Evolutionary conservation across 2,113 vertebrate genomes (phyloP).

Genomic region (Ardeotis arabs): DNA sequence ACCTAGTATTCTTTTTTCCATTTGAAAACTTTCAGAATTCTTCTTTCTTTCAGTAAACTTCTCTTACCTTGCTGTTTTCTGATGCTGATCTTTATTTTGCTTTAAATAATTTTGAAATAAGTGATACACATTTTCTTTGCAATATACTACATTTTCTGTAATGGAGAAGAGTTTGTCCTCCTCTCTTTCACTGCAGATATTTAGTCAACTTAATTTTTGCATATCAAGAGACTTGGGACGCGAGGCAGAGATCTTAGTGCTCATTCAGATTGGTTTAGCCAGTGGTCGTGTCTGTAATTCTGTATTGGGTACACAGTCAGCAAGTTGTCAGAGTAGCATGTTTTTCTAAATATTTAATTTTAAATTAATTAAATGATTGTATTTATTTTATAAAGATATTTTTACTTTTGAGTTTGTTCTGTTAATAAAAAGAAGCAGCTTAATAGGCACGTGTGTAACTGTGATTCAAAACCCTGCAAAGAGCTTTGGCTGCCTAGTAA

Average conservation of each 20-base stretch:
- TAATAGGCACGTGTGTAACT: not conserved
- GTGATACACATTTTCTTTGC: not conserved
- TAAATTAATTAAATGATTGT: not conserved
- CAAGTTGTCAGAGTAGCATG: not conserved
- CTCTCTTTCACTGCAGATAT: not conserved
- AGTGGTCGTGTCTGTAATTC: not conserved
- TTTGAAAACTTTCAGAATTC: not conserved
- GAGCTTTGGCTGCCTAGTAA: not conserved
- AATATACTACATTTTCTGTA: not conserved
- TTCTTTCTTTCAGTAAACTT: not conserved
- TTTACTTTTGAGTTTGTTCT: not conserved
- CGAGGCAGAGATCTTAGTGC: not conserved
- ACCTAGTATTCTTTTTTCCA: not conserved
- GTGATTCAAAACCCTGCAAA: not conserved
- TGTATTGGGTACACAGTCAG: not conserved
- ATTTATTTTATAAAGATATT: constrained; percentile 1
- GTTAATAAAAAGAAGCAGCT: not conserved
- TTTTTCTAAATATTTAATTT: not conserved
- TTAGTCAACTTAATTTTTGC: not conserved
- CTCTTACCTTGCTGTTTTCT: not conserved
- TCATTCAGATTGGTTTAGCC: not conserved
- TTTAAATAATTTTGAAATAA: not conserved
- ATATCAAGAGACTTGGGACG: not conserved
- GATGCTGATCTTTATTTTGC: not conserved
- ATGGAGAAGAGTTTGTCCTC: not conserved